phyloP scores from a whole-genome alignment of 2,113 vertebrate genomes.

The Bubo scandiacus region DNA sequence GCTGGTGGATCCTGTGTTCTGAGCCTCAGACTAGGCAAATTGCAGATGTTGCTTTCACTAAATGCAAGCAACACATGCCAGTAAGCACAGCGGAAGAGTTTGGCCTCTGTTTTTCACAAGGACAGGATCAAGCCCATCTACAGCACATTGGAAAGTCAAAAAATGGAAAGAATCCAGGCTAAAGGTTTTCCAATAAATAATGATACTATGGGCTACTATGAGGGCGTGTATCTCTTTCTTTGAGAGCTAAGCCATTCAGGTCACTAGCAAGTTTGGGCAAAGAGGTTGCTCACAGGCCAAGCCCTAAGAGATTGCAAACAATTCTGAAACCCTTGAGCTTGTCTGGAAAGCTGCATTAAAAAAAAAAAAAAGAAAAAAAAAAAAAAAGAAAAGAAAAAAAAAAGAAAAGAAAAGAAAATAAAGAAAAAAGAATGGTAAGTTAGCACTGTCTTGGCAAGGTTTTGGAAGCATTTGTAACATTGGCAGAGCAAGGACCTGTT shows the following conservation, averaged over 20 bases:
- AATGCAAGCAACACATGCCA: neutral
- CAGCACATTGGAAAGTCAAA: neutral
- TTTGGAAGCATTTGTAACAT: neutral
- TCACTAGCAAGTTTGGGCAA: conserved; percentile 19
- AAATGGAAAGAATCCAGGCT: conserved; percentile 11
- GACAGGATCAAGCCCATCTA: neutral
- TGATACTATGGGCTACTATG: fast-evolving
- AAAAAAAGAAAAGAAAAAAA: too few relatives aligned
- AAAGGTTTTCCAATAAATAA: neutral
- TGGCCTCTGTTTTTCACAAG: neutral
- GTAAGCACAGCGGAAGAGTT: neutral
- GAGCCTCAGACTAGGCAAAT: neutral
- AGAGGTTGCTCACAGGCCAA: neutral
- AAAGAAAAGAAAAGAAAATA: too few relatives aligned
- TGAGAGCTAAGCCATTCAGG: neutral
- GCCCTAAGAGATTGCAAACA: neutral
- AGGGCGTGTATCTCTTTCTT: neutral
- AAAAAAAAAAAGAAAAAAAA: neutral
- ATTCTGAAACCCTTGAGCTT: neutral
- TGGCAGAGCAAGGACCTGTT: neutral
- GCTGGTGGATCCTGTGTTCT: neutral
- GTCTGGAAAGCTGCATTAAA: neutral
- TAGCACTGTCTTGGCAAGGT: neutral
- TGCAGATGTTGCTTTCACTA: neutral
- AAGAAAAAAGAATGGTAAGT: neutral